Conservation (phyloP, 2,797 vertebrate genomes). For the Lacerta viridis region DNA sequence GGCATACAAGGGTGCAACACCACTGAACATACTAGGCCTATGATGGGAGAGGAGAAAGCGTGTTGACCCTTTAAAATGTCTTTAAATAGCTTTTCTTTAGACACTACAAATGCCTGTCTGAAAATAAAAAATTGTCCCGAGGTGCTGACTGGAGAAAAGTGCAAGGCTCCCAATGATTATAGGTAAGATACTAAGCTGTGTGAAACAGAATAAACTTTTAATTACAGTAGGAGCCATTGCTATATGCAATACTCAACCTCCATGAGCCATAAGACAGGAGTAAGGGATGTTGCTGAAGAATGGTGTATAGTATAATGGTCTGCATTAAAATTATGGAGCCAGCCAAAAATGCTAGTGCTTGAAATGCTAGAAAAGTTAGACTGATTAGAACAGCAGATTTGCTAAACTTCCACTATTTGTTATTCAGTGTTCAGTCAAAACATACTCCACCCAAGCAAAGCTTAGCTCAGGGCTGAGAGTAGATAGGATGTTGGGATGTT, state of each 20-base stretch:
- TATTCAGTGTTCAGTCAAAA: slow-evolving; percentile 37
- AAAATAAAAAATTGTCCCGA: neutral
- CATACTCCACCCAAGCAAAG: slow-evolving; percentile 42
- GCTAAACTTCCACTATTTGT: slow-evolving; percentile 59
- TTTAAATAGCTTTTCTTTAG: slow-evolving; percentile 38
- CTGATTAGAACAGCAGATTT: slow-evolving; percentile 61
- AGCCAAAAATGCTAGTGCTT: slow-evolving; percentile 52
- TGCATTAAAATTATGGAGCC: slow-evolving; percentile 49
- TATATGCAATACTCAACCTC: slow-evolving; percentile 29
- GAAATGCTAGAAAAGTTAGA: slow-evolving; percentile 59
- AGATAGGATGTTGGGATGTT: neutral
- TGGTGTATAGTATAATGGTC: slow-evolving; percentile 29
- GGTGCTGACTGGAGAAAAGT: neutral
- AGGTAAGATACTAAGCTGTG: slow-evolving; percentile 24
- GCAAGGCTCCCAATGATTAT: neutral
- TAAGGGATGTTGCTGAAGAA: slow-evolving; percentile 32
- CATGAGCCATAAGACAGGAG: neutral
- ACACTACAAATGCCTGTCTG: slow-evolving; percentile 7
- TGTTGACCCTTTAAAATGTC: slow-evolving; percentile 19
- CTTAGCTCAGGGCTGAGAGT: neutral
- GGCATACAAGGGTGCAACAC: slow-evolving; percentile 22
- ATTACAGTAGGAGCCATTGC: slow-evolving; percentile 14
- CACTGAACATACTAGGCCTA: neutral
- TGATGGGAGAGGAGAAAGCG: neutral
- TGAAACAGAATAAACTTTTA: slow-evolving; percentile 46